Evolutionary conservation across 1,140 invertebrate genomes (phyloP).

Genomic region (Lethocerus indicus): DNA sequence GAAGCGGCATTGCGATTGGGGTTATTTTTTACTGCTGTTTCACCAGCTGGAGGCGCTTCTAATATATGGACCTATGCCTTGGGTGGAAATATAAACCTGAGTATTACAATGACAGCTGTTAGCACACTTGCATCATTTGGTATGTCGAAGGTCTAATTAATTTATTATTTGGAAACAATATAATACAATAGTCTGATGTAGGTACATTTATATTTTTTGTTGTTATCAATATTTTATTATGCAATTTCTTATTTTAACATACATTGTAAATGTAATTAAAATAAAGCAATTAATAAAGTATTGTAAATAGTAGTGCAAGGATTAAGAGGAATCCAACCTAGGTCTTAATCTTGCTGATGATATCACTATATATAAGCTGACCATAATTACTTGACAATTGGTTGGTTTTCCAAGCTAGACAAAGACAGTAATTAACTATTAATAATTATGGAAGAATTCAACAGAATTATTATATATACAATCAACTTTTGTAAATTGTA

Average conservation of each 20-base stretch:
- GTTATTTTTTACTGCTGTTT: constrained; percentile 79
- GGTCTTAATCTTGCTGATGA: too few species aligned
- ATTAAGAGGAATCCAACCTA: too few species aligned
- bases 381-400: too few species aligned
- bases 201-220: background rate
- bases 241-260: background rate
- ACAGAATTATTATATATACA: too few species aligned
- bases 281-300: too few species aligned
- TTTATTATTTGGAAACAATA: background rate
- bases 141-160: constrained; percentile 23
- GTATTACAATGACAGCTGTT: constrained; percentile 83
- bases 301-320: too few species aligned
- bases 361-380: too few species aligned
- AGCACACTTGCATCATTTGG: constrained; percentile 71
- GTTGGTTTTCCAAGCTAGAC: too few species aligned
- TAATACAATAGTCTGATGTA: background rate
- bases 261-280: background rate
- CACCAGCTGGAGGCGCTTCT: constrained; percentile 84
- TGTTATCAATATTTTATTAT: background rate
- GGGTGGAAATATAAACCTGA: constrained; percentile 75
- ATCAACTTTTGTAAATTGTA: too few species aligned
- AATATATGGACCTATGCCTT: constrained; percentile 87
- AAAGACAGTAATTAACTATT: too few species aligned
- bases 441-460: too few species aligned
- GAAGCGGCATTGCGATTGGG: constrained; percentile 63